Percentiles rank a stretch among this genome's conserved stretches.
phyloP scores from a whole-genome alignment of 2,888 invertebrate species.

The Tetrapedia diversipes region DNA sequence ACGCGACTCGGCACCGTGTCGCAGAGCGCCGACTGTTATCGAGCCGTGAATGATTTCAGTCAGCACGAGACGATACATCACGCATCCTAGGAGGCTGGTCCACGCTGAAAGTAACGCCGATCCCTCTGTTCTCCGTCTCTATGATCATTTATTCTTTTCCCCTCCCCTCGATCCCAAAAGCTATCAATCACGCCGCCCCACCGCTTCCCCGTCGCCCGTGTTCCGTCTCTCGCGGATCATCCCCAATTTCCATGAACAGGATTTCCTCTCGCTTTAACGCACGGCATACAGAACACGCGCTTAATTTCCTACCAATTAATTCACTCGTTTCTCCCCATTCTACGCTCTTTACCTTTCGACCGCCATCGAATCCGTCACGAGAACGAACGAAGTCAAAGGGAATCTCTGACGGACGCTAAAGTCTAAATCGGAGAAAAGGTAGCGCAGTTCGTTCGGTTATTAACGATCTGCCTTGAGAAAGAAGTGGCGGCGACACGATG shows the following conservation, averaged over 20 bases:
- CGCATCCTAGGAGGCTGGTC: conserved; percentile 30
- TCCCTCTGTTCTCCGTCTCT: conserved; percentile 28
- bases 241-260: conserved; percentile 30
- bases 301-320: too few relatives aligned
- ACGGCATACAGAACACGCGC: too few relatives aligned
- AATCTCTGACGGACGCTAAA: too few relatives aligned
- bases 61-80: conserved; percentile 61
- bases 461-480: too few relatives aligned
- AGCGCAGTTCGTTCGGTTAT: too few relatives aligned
- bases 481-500: too few relatives aligned
- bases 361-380: too few relatives aligned
- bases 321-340: too few relatives aligned
- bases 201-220: background rate
- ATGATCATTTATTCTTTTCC: conserved; percentile 63
- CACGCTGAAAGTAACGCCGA: conserved; percentile 51
- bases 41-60: conserved; percentile 56
- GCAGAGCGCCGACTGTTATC: conserved; percentile 57
- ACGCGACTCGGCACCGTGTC: conserved; percentile 41
- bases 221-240: conserved; percentile 28
- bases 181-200: conserved; percentile 60
- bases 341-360: too few relatives aligned
- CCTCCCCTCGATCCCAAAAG: conserved; percentile 21
- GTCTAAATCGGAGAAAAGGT: too few relatives aligned
- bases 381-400: too few relatives aligned
- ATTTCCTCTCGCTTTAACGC: background rate